Evolutionary conservation across 1,140 invertebrate genomes (phyloP).

Genomic region (Platyscapa corneri): DNA sequence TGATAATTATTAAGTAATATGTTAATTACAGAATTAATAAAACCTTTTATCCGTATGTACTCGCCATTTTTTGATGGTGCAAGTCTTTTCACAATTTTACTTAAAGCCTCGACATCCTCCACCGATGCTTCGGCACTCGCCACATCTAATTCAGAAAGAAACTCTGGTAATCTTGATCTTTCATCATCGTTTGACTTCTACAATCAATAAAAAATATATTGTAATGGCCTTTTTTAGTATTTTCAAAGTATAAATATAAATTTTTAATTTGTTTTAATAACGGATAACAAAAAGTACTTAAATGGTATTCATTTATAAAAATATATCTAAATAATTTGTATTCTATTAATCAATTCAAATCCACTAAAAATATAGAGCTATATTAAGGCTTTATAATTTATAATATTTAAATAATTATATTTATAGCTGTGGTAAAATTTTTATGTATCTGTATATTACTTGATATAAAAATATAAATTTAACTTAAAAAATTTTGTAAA

Average conservation of each 20-base stretch:
- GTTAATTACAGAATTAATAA: constrained; percentile 58
- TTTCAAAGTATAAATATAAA: background rate
- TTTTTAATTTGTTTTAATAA: background rate
- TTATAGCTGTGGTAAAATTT: too few species aligned
- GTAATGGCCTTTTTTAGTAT: background rate
- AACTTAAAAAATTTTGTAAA: too few species aligned
- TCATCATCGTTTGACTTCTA: constrained; percentile 61
- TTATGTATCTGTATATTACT: too few species aligned
- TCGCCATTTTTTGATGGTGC: constrained; percentile 73
- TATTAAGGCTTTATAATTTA: too few species aligned
- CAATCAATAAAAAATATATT: constrained; percentile 39
- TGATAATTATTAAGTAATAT: background rate
- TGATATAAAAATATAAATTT: too few species aligned
- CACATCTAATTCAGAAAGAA: constrained; percentile 68
- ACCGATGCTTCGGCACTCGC: constrained; percentile 66
- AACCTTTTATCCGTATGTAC: constrained; percentile 72
- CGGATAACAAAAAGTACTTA: too few species aligned
- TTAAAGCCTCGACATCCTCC: constrained; percentile 67
- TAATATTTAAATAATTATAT: too few species aligned
- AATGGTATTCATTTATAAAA: too few species aligned
- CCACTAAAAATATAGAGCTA: too few species aligned
- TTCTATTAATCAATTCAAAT: too few species aligned
- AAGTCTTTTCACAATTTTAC: constrained; percentile 69
- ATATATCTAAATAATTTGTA: too few species aligned
- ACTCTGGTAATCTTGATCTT: constrained; percentile 64